A percentile compares a stretch with the other conserved stretches of the same genome.
Conservation (phyloP, 2,113 vertebrate genomes). For the Tragelaphus imberbis region DNA sequence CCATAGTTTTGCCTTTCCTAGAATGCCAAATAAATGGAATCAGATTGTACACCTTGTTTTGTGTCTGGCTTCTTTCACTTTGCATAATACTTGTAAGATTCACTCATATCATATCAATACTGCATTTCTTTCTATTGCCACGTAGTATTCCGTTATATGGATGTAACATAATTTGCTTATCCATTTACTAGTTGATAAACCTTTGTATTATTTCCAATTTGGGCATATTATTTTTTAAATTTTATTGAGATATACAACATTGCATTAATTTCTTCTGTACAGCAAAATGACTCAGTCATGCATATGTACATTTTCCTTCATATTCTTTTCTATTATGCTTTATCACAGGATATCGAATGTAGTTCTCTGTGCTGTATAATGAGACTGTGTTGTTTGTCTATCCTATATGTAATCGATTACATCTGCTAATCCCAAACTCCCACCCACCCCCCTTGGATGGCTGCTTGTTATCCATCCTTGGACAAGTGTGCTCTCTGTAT, state of each 20-base stretch:
- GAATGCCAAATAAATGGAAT: not conserved
- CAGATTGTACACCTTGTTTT: not conserved
- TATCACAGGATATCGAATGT: not conserved
- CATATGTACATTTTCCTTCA: not conserved
- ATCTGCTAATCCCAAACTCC: not conserved
- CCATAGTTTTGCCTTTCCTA: not conserved
- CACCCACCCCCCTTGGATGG: not conserved
- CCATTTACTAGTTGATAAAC: not conserved
- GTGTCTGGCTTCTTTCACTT: not conserved
- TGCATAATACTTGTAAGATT: not conserved
- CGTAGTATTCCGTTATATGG: not conserved
- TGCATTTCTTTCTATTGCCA: not conserved
- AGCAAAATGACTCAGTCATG: not conserved
- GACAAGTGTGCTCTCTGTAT: not conserved
- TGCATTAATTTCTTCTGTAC: not conserved
- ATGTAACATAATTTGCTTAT: not conserved
- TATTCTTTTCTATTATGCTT: not conserved
- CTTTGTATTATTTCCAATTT: slow-evolving; percentile 21
- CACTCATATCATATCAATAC: not conserved
- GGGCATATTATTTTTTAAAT: not conserved
- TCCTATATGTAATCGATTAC: not conserved
- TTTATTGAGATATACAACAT: not conserved
- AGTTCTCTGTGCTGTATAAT: not conserved
- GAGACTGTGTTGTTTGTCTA: not conserved
- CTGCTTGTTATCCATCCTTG: no score